These are phyloP conservation scores for Chaetogeoica ovagalla DNA, from an alignment of 2,888 invertebrate genomes.

Conservation along the genomic window DNA sequence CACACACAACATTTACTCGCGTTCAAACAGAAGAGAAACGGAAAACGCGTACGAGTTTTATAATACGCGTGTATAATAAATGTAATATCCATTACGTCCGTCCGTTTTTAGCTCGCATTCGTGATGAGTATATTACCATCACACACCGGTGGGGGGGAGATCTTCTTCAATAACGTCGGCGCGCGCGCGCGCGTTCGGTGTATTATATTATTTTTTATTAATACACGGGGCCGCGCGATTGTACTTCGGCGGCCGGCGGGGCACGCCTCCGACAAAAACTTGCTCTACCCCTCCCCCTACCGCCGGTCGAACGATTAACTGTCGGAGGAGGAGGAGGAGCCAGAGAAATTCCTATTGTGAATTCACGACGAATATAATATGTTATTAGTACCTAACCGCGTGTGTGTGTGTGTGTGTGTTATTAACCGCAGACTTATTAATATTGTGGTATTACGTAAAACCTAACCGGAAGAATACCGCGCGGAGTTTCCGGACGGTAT, in stretches of 20 bases:
- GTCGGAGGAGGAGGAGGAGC: conserved; percentile 25
- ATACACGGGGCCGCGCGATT: conserved; percentile 39
- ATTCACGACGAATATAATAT: conserved; percentile 20
- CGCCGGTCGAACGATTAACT: too few relatives aligned
- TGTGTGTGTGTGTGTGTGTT: too few relatives aligned
- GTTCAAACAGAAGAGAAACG: conserved; percentile 13
- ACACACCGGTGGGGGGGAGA: conserved; percentile 23
- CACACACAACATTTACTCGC: background rate
- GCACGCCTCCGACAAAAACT: too few relatives aligned
- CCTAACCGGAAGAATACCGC: too few relatives aligned
- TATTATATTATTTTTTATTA: conserved; percentile 33
- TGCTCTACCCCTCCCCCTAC: too few relatives aligned
- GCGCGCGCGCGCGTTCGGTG: conserved; percentile 33
- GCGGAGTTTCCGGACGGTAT: too few relatives aligned
- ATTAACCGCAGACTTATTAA: too few relatives aligned
- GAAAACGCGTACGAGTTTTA: conserved; percentile 28
- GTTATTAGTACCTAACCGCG: too few relatives aligned
- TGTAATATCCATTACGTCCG: conserved; percentile 41
- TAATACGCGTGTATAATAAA: background rate
- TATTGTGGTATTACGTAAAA: too few relatives aligned
- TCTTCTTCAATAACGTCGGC: conserved; percentile 39
- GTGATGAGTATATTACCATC: conserved; percentile 52
- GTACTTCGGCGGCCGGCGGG: conserved; percentile 18
- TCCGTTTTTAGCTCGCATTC: conserved; percentile 42
- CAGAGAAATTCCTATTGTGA: conserved; percentile 41